A percentile compares a stretch with the other conserved stretches of the same genome.
phyloP scores from a whole-genome alignment of 2,797 vertebrate genomes.

The Rhabdomys pumilio region DNA sequence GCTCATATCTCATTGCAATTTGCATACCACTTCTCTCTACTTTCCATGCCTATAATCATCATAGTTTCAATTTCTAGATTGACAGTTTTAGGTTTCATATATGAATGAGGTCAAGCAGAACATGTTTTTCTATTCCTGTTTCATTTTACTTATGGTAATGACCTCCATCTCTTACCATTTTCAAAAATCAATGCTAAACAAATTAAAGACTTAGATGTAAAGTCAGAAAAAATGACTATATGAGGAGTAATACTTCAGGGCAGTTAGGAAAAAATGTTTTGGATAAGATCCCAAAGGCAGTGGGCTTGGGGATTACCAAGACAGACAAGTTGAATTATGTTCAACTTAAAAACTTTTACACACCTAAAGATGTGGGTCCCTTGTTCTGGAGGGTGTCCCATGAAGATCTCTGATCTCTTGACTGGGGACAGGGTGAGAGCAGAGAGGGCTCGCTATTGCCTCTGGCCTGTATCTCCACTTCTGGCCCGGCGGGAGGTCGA shows the following conservation, averaged over 20 bases:
- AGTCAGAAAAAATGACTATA: neutral
- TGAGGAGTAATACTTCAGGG: neutral
- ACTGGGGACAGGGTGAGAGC: too few relatives aligned
- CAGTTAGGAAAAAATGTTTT: neutral
- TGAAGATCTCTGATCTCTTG: too few relatives aligned
- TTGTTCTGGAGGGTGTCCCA: too few relatives aligned
- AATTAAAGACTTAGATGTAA: neutral
- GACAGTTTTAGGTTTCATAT: neutral
- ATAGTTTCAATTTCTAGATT: neutral
- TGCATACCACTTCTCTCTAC: too few relatives aligned
- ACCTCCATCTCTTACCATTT: neutral
- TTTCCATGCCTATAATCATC: neutral
- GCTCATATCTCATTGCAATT: neutral
- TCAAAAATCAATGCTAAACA: neutral
- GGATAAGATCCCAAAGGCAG: neutral
- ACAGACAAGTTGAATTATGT: neutral
- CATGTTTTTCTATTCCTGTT: neutral
- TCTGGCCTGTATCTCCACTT: too few relatives aligned
- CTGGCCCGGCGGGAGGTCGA: too few relatives aligned
- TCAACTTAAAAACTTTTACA: neutral
- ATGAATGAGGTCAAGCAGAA: neutral
- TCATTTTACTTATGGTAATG: neutral
- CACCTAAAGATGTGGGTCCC: neutral
- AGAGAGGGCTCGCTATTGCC: too few relatives aligned
- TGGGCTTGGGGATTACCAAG: neutral